Conservation (phyloP, 2,113 vertebrate species). For the Cavia aperea region DNA sequence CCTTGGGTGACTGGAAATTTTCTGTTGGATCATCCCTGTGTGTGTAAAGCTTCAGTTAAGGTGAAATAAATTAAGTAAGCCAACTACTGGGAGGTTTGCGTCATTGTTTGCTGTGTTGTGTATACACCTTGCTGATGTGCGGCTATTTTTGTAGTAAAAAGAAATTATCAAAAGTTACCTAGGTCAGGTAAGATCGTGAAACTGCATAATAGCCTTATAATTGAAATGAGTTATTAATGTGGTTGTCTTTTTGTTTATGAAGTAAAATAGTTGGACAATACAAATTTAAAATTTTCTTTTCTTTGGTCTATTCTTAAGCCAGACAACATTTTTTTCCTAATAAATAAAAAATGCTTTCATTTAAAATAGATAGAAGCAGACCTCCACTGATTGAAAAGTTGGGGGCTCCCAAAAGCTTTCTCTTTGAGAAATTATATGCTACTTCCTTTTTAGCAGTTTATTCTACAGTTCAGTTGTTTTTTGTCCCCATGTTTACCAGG, state of each 20-base stretch:
- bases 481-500: not conserved
- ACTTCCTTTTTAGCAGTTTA: not conserved
- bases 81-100: not conserved
- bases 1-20: constrained; percentile 56
- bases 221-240: not conserved
- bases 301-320: not conserved
- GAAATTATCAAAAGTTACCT: not conserved
- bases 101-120: not conserved
- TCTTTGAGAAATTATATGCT: not conserved
- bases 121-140: not conserved
- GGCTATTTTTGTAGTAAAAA: not conserved
- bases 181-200: not conserved
- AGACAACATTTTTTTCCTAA: constrained; percentile 25
- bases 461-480: not conserved
- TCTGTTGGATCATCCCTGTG: not conserved
- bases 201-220: not conserved
- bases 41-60: not conserved
- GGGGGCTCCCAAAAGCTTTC: not conserved
- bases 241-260: constrained; percentile 21
- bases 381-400: not conserved
- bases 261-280: not conserved
- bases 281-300: not conserved
- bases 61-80: not conserved
- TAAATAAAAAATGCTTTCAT: not conserved
- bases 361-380: not conserved